phyloP scores from a whole-genome alignment of 2,888 invertebrate species.

The Eurytoma adleriae region DNA sequence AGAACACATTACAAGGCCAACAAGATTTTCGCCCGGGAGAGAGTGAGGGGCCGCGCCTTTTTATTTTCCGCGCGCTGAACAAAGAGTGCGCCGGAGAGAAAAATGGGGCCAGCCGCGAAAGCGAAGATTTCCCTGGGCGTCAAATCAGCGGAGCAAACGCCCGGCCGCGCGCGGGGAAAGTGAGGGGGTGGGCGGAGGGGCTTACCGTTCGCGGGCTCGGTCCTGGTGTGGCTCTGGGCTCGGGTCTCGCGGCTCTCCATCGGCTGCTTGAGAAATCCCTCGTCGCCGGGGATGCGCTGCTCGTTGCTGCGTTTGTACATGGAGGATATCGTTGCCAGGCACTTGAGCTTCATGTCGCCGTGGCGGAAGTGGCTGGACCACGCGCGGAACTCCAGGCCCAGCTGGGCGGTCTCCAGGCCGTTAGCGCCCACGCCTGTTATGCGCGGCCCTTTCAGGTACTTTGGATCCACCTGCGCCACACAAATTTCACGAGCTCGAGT shows the following conservation, averaged over 20 bases:
- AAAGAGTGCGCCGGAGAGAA: slow-evolving; percentile 3
- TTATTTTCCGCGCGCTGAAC: background rate
- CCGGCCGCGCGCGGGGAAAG: background rate
- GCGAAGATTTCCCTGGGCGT: slow-evolving; percentile 42
- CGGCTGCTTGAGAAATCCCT: slow-evolving; percentile 74
- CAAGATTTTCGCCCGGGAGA: slow-evolving; percentile 29
- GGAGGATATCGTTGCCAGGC: slow-evolving; percentile 90
- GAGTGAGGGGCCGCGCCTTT: background rate
- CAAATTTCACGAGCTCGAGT: too few species aligned
- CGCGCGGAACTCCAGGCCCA: slow-evolving; percentile 88
- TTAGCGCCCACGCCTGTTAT: slow-evolving; percentile 77
- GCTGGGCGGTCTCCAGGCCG: slow-evolving; percentile 85
- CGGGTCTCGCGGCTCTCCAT: slow-evolving; percentile 71
- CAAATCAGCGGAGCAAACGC: slow-evolving; percentile 30
- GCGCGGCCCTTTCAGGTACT: slow-evolving; percentile 74
- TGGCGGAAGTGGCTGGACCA: slow-evolving; percentile 87
- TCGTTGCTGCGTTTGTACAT: slow-evolving; percentile 91
- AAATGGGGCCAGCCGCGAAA: background rate
- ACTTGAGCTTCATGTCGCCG: slow-evolving; percentile 91
- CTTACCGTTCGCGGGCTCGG: slow-evolving; percentile 59
- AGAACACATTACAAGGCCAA: slow-evolving; percentile 28
- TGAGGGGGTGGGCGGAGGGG: background rate
- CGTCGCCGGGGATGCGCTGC: slow-evolving; percentile 87
- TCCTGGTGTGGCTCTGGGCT: slow-evolving; percentile 70
- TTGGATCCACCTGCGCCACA: slow-evolving; percentile 61